Conservation (phyloP, 2,113 vertebrate genomes). For the Raja brachyura region DNA sequence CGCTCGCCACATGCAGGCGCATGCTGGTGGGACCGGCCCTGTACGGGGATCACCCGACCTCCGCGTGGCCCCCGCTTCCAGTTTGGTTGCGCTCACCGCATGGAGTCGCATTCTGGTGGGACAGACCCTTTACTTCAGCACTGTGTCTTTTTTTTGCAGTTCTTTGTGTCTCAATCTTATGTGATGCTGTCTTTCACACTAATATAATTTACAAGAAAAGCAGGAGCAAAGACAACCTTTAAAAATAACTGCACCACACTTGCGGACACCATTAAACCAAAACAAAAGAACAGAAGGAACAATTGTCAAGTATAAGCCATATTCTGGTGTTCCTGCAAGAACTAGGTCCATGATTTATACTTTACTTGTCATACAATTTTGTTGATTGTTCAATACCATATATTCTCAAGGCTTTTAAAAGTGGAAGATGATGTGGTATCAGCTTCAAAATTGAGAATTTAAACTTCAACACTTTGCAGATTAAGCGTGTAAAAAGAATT, state of each 20-base stretch:
- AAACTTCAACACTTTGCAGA: background rate
- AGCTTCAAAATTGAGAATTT: slow-evolving; percentile 21
- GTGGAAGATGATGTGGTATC: background rate
- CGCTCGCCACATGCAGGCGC: no score
- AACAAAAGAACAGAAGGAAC: background rate
- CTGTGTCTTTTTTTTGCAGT: no score
- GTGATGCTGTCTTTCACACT: background rate
- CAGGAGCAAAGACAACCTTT: background rate
- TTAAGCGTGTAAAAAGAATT: slow-evolving; percentile 10
- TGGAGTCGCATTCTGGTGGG: no score
- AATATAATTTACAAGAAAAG: background rate
- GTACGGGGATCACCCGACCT: no score
- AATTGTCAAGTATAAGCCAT: background rate
- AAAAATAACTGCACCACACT: background rate
- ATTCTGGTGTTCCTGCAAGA: background rate
- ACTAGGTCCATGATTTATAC: background rate
- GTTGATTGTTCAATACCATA: background rate
- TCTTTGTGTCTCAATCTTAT: no score
- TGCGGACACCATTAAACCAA: background rate
- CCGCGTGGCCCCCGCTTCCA: no score
- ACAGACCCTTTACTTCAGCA: no score
- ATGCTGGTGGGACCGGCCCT: no score
- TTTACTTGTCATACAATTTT: background rate
- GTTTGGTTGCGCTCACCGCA: no score
- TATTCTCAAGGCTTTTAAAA: background rate